Conservation (phyloP, 1,140 invertebrate genomes). For the Drosophila sturtevanti region DNA sequence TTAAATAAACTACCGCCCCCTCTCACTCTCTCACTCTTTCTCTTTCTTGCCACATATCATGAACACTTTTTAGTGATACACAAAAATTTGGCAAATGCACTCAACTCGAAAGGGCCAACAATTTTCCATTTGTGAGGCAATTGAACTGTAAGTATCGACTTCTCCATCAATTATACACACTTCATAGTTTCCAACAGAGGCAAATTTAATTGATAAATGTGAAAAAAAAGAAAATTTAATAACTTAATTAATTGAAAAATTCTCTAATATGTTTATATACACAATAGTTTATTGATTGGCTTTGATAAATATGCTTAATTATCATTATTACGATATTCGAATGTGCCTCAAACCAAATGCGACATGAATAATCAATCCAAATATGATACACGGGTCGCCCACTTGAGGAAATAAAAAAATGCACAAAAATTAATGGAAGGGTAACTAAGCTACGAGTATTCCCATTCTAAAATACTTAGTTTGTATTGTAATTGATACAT, state of each 20-base stretch:
- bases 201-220: neutral
- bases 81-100: constrained; percentile 41
- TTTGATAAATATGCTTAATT: neutral
- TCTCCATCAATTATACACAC: neutral
- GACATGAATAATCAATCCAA: neutral
- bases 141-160: constrained; percentile 38
- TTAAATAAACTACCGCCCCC: constrained; percentile 51
- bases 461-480: no score
- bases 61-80: neutral
- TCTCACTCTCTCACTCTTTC: neutral
- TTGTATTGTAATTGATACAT: no score
- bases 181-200: neutral
- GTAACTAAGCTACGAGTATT: no score
- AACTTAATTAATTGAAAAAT: neutral
- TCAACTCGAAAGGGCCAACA: constrained; percentile 25
- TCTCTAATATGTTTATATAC: neutral
- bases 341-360: neutral
- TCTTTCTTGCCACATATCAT: neutral
- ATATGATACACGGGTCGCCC: no score
- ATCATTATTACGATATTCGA: neutral
- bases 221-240: neutral
- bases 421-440: no score
- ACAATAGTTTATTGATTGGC: neutral
- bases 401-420: no score
- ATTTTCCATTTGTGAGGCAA: constrained; percentile 28